A percentile compares a stretch with the other conserved stretches of the same genome.
phyloP scores from a whole-genome alignment of 1,140 invertebrate genomes.

The Pantala flavescens region DNA sequence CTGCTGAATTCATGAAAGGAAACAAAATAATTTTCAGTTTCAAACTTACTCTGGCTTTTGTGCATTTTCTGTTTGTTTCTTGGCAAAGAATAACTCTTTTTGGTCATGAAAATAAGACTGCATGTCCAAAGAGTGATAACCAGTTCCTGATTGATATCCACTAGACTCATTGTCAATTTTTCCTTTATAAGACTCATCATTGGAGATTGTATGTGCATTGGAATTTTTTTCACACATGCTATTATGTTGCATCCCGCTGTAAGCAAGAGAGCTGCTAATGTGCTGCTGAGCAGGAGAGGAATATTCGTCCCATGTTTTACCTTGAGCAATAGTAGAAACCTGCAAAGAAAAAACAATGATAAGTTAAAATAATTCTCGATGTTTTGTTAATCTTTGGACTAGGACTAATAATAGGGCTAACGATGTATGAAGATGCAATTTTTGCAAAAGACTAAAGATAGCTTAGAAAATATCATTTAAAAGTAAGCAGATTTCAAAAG shows the following conservation, averaged over 20 bases:
- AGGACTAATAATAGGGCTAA: too few relatives aligned
- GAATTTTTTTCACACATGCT: constrained; percentile 14
- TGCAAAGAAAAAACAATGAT: too few relatives aligned
- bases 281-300: constrained; percentile 56
- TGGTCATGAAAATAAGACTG: constrained; percentile 51
- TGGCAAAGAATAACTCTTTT: constrained; percentile 66
- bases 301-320: constrained; percentile 70
- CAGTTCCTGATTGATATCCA: constrained; percentile 29
- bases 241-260: background rate
- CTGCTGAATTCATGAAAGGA: too few relatives aligned
- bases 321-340: constrained; percentile 80
- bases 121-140: constrained; percentile 49
- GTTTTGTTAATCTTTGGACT: too few relatives aligned
- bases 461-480: too few relatives aligned
- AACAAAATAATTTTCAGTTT: too few relatives aligned
- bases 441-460: too few relatives aligned
- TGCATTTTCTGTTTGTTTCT: constrained; percentile 65
- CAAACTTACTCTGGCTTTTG: constrained; percentile 56
- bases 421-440: too few relatives aligned
- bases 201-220: constrained; percentile 8
- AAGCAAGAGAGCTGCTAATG: constrained; percentile 27
- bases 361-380: too few relatives aligned
- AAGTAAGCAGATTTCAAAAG: too few relatives aligned
- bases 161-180: constrained; percentile 20
- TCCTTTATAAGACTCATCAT: constrained; percentile 40